Percentiles rank a stretch among this genome's conserved stretches.
Evolutionary conservation across 2,888 invertebrate genomes (phyloP).

Genomic region (Nasonia oneida): DNA sequence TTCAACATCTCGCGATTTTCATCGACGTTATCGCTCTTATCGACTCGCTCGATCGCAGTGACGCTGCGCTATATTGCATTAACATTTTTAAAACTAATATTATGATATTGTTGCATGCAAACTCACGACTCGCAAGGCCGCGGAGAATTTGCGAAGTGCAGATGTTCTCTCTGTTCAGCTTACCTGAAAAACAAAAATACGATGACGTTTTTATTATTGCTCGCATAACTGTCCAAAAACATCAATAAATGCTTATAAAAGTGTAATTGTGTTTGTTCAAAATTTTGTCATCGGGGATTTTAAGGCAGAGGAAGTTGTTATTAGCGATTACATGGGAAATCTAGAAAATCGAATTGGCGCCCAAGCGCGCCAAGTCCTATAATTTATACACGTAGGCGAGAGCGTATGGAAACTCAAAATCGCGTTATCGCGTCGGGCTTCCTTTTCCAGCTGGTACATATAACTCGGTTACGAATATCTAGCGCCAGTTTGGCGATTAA

Average conservation of each 20-base stretch:
- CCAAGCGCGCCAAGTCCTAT: constrained; percentile 5
- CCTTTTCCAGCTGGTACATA: constrained; percentile 1
- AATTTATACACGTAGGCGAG: constrained; percentile 22
- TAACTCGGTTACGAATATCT: constrained; percentile 34
- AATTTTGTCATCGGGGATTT: neutral
- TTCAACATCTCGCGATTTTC: neutral
- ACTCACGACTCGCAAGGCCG: neutral
- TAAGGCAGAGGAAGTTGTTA: neutral
- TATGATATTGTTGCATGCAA: neutral
- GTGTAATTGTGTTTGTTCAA: neutral
- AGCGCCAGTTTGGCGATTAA: constrained; percentile 32
- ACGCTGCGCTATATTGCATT: neutral
- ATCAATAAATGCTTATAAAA: too few relatives aligned
- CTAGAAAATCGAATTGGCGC: constrained; percentile 1
- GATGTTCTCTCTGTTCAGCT: neutral
- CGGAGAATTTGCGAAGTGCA: neutral
- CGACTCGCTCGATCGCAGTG: neutral
- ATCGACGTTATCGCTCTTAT: neutral
- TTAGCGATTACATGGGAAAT: neutral
- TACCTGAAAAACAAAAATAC: neutral
- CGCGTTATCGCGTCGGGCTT: neutral
- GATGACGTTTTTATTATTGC: neutral
- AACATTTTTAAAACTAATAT: neutral
- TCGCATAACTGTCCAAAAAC: neutral
- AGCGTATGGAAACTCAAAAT: constrained; percentile 32